phyloP scores from a whole-genome alignment of 2,888 invertebrate genomes.

The Cephalotes varians region DNA sequence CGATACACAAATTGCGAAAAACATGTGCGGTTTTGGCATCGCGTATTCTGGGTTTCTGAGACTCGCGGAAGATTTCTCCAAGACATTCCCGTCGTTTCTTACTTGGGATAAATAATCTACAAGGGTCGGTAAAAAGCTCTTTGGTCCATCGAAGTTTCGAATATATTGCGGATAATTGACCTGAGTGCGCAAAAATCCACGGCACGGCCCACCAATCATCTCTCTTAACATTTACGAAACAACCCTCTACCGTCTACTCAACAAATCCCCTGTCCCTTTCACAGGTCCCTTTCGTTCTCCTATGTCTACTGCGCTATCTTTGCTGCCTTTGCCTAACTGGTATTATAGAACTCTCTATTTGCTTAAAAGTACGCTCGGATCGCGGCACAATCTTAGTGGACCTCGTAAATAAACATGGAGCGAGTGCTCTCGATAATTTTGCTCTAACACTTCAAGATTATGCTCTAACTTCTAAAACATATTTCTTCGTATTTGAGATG shows the following conservation, averaged over 20 bases:
- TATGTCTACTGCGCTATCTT: constrained; percentile 66
- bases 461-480: neutral
- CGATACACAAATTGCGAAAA: neutral
- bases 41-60: neutral
- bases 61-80: constrained; percentile 31
- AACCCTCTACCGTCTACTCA: neutral
- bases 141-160: constrained; percentile 73
- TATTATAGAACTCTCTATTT: constrained; percentile 70
- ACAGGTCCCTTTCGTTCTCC: constrained; percentile 18
- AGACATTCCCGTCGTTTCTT: neutral
- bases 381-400: constrained; percentile 19
- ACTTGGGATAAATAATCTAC: constrained; percentile 51
- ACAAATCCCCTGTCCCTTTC: neutral
- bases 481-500: neutral
- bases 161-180: constrained; percentile 71
- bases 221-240: constrained; percentile 16
- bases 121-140: constrained; percentile 64
- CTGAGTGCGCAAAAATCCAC: constrained; percentile 68
- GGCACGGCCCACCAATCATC: constrained; percentile 66
- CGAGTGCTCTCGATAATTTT: constrained; percentile 23
- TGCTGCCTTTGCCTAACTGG: constrained; percentile 73
- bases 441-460: neutral
- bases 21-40: constrained; percentile 10
- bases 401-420: neutral
- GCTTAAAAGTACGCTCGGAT: constrained; percentile 65